phyloP scores from a whole-genome alignment of 2,797 vertebrate species.

The Danio albolineatus region DNA sequence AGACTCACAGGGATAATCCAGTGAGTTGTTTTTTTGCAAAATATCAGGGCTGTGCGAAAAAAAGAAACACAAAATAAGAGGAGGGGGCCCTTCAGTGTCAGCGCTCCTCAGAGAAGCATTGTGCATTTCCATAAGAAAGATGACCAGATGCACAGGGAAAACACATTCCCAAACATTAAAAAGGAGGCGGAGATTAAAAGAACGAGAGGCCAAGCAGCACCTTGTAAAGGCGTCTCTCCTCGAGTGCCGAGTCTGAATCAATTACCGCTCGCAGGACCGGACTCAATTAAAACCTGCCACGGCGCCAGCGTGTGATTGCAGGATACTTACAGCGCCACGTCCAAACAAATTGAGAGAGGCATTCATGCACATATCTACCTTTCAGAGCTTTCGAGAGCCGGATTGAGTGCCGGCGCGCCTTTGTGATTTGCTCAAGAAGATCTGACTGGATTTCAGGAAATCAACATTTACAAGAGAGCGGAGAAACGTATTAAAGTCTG shows the following conservation, averaged over 20 bases:
- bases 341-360: conserved; percentile 85
- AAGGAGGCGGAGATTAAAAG: conserved; percentile 93
- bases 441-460: conserved; percentile 69
- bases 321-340: conserved; percentile 77
- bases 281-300: conserved; percentile 89
- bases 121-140: conserved; percentile 99
- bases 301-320: conserved; percentile 77
- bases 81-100: conserved; percentile 64
- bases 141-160: conserved; percentile 93
- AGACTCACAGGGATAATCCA: conserved; percentile 80
- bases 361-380: conserved; percentile 81
- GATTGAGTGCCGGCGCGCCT: conserved; percentile 80
- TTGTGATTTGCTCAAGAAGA: conserved; percentile 69
- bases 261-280: conserved; percentile 88
- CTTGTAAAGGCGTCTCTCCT: conserved; percentile 90
- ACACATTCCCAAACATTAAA: conserved; percentile 91
- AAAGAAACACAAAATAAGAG: conserved; percentile 71
- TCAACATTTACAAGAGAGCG: conserved; percentile 61
- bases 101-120: conserved; percentile 82
- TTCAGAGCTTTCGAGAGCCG: conserved; percentile 82
- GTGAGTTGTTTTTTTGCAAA: conserved; percentile 91
- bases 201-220: conserved; percentile 86
- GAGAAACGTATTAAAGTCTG: conserved; percentile 69
- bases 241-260: conserved; percentile 89
- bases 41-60: conserved; percentile 92